Base-by-base conservation (phyloP, 2,113 vertebrate species). In the Phyllostomus discolor region DNA sequence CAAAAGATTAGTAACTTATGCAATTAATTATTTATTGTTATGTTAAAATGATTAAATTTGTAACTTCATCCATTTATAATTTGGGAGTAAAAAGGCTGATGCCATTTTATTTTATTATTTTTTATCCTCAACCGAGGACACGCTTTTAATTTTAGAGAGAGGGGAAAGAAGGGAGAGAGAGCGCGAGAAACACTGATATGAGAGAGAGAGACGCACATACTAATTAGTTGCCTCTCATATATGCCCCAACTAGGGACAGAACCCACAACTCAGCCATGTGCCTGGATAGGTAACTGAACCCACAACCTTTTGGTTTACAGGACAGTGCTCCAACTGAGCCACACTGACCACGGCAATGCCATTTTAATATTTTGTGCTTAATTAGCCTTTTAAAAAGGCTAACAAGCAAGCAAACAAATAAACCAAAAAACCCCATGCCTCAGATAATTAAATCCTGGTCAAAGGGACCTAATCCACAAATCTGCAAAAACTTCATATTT, bases 31-130 rank as follows among this genome's bases (percentile, higher is more conserved):
- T 59, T 96, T 96, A 93, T 75, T 54, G 17, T 83, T 92, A 75
- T 43, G 31, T 62, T 95, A 59, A 96, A 97, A 82, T 46, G 52
- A 91, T 81, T 96, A 95, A 86, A 92, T 87, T 89, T 93, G 2
- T 79, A 93, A 93, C 93, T 88, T 88, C 41, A 92, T 84, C 38
- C 80, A 38, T 88, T 66, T 80, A 20, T 83, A 92, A 90, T 84
- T 10, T 91, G 62, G 66, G 28, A 89, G 28, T 75, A 66, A 66
- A 94, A 81, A 86, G 46, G n/a, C 6, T 54, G 5, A 90, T 52
- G 19, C 1, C 75, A 57, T 57, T 57, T 57, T 62, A 62, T 57
- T 57, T 59, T 57, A 57, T 62, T 62, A 62, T 62, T 62, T 28
- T 62, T 62, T 62, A 62, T 62, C 59, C 26, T 62, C 59, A 11